A percentile compares a stretch with the other conserved stretches of the same genome.
phyloP scores from a whole-genome alignment of 2,113 vertebrate genomes.

The Bombycilla garrulus region DNA sequence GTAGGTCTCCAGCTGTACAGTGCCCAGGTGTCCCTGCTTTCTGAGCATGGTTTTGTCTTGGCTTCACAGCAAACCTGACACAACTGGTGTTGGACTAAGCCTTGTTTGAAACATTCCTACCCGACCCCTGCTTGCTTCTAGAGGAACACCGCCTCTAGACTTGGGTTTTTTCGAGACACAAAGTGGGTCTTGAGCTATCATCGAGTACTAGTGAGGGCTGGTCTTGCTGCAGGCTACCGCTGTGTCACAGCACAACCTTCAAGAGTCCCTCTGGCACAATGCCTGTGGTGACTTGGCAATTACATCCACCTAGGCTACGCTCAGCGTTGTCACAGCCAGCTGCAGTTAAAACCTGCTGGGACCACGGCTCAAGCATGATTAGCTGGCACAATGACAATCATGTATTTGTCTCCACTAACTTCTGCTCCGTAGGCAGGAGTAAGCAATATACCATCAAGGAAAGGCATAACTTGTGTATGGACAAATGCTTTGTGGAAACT shows the following conservation, averaged over 20 bases:
- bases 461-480: background rate
- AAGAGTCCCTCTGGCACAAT: background rate
- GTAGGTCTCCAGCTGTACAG: background rate
- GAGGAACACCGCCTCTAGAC: background rate
- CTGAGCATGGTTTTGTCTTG: background rate
- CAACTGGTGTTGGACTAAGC: background rate
- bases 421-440: background rate
- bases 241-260: background rate
- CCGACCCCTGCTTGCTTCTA: background rate
- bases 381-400: background rate
- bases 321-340: conserved; percentile 10
- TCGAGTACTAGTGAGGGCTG: background rate
- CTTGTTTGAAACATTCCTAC: background rate
- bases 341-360: conserved; percentile 45
- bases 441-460: background rate
- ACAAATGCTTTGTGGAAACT: background rate
- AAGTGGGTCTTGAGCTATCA: background rate
- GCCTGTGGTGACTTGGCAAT: background rate
- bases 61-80: background rate
- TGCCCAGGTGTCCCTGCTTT: background rate
- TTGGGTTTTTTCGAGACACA: background rate
- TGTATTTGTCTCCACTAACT: background rate
- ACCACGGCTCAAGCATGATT: background rate
- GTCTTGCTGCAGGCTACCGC: background rate
- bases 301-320: background rate